These are phyloP conservation scores for Stomatorhinus walkeri DNA, from an alignment of 2,797 vertebrate species.

Conservation along the genomic window DNA sequence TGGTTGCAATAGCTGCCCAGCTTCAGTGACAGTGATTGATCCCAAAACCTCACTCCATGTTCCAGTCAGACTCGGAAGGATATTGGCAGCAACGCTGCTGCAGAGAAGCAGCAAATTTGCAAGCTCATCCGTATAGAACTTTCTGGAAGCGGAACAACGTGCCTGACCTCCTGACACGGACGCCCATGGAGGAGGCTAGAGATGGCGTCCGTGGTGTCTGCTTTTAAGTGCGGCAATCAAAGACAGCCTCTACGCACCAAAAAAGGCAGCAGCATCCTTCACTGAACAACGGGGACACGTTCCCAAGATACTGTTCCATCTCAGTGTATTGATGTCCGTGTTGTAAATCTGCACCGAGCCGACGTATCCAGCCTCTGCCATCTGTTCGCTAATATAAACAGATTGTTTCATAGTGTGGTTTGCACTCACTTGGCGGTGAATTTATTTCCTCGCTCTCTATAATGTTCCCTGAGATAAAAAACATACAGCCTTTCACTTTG, in stretches of 20 bases:
- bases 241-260: not conserved
- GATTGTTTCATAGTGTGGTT: conserved; percentile 26
- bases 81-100: not conserved
- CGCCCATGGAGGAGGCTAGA: not conserved
- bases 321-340: conserved; percentile 19
- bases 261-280: conserved; percentile 5
- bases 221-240: not conserved
- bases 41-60: not conserved
- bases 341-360: conserved; percentile 18
- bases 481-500: conserved; percentile 9
- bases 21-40: not conserved
- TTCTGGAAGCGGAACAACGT: not conserved
- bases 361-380: conserved; percentile 19
- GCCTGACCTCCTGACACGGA: not conserved
- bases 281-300: not conserved
- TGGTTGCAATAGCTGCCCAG: not conserved
- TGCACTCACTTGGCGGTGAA: conserved; percentile 22
- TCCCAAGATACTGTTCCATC: conserved; percentile 17
- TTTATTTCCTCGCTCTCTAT: not conserved
- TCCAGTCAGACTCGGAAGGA: not conserved
- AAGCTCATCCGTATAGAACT: not conserved
- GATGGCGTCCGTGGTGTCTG: not conserved
- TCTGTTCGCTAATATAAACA: conserved; percentile 27
- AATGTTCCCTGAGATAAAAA: conserved; percentile 11
- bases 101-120: not conserved